These are phyloP conservation scores for Micropoecilia bifurca DNA, from an alignment of 2,797 vertebrate species.

Conservation along the genomic window DNA sequence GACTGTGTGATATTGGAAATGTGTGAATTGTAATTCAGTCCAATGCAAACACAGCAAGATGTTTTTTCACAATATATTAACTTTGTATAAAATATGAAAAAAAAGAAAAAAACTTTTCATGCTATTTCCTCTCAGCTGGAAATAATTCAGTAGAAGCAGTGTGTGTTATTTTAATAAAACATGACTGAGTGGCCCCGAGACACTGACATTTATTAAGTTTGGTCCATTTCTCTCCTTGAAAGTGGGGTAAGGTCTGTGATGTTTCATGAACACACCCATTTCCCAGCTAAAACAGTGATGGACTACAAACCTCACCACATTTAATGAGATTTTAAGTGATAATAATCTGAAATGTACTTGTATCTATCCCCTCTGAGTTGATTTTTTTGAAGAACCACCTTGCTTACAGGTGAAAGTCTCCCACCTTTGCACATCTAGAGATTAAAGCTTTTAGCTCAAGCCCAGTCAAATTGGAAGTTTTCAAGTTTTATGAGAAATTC, in stretches of 20 bases:
- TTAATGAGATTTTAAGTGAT: neutral
- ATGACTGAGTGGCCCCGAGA: conserved; percentile 30
- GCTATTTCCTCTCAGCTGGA: conserved; percentile 38
- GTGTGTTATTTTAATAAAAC: conserved; percentile 49
- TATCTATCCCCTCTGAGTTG: neutral
- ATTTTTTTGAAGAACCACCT: neutral
- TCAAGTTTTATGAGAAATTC: neutral
- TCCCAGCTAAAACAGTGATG: conserved; percentile 7
- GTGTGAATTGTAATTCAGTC: conserved; percentile 23
- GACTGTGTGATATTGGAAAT: conserved; percentile 36
- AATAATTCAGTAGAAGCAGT: conserved; percentile 29
- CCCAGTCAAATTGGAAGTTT: neutral
- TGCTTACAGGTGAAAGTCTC: neutral
- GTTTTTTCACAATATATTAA: conserved; percentile 10
- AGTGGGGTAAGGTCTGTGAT: conserved; percentile 15
- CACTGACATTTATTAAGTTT: conserved; percentile 36
- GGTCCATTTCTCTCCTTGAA: conserved; percentile 20
- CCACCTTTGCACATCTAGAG: neutral
- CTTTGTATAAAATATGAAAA: conserved; percentile 8
- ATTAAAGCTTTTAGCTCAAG: neutral
- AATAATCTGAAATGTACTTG: neutral
- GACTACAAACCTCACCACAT: neutral
- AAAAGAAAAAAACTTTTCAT: conserved; percentile 12
- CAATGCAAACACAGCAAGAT: conserved; percentile 23
- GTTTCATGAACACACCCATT: neutral